These are phyloP conservation scores for Molanna angustata DNA, from an alignment of 2,888 invertebrate genomes.

Conservation along the genomic window DNA sequence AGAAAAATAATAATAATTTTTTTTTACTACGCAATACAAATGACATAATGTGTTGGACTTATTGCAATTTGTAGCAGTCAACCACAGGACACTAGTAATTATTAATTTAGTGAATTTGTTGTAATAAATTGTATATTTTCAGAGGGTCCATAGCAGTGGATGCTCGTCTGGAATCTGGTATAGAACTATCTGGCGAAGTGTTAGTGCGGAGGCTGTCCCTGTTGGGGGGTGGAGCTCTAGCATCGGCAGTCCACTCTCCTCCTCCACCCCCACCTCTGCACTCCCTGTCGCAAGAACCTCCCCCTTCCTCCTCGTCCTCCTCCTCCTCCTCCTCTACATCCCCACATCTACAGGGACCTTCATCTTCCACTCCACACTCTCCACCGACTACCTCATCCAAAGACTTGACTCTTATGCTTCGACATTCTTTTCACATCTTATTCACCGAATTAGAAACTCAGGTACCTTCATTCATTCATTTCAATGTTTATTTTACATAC, in stretches of 20 bases:
- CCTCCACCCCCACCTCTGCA: slow-evolving; percentile 33
- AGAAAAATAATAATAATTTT: no score
- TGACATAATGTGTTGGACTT: no score
- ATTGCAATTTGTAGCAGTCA: background rate
- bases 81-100: background rate
- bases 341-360: no score
- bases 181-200: slow-evolving; percentile 76
- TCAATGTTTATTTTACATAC: background rate
- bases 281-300: slow-evolving; percentile 35
- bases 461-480: slow-evolving; percentile 36
- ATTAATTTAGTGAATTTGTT: background rate
- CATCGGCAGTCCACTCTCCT: slow-evolving; percentile 50
- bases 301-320: slow-evolving; percentile 6
- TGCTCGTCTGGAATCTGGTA: slow-evolving; percentile 74
- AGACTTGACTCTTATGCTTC: slow-evolving; percentile 56
- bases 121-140: slow-evolving; percentile 31
- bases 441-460: slow-evolving; percentile 63
- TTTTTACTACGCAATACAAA: no score
- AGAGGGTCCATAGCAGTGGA: slow-evolving; percentile 70
- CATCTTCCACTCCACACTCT: background rate
- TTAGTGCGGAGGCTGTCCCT: slow-evolving; percentile 68
- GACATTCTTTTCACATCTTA: slow-evolving; percentile 65
- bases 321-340: background rate
- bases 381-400: slow-evolving; percentile 9
- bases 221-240: slow-evolving; percentile 61